Conservation (phyloP, 2,113 vertebrate species). For the Callionymus lyra region DNA sequence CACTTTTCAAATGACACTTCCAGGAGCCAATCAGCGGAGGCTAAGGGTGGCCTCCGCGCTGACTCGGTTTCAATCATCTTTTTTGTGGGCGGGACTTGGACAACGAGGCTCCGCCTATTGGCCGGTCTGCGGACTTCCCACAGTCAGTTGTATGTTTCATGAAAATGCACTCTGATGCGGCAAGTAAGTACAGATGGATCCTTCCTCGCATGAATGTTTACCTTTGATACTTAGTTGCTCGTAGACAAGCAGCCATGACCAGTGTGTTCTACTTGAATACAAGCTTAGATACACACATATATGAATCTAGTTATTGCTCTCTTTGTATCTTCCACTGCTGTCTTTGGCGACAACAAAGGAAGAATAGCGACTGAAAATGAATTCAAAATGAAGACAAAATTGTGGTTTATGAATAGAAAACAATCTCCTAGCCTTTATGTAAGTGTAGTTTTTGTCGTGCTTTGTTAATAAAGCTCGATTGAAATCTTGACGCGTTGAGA, state of each 20-base stretch:
- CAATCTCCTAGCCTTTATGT: too few species aligned
- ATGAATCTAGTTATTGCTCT: conserved; percentile 47
- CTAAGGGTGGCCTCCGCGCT: conserved; percentile 8
- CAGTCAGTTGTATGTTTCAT: conserved; percentile 77
- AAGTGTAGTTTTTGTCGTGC: too few species aligned
- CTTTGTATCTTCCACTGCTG: conserved; percentile 63
- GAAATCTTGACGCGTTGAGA: conserved; percentile 23
- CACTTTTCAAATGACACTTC: conserved; percentile 19
- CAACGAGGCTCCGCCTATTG: conserved; percentile 68
- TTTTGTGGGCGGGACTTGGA: conserved; percentile 56
- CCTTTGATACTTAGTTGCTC: background rate
- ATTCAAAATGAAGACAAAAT: conserved; percentile 7
- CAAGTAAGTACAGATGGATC: conserved; percentile 83
- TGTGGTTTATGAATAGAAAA: background rate
- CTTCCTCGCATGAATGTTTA: conserved; percentile 10
- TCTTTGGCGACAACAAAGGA: conserved; percentile 59
- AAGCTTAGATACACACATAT: background rate
- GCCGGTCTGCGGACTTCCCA: conserved; percentile 74
- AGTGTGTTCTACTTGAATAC: conserved; percentile 10
- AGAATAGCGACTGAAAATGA: conserved; percentile 23
- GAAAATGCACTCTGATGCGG: conserved; percentile 99
- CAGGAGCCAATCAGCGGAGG: conserved; percentile 15
- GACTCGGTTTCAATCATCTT: conserved; percentile 25
- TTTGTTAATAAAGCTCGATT: conserved; percentile 12
- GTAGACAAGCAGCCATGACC: background rate